phyloP scores from a whole-genome alignment of 2,113 vertebrate genomes.

The Eonycteris spelaea region DNA sequence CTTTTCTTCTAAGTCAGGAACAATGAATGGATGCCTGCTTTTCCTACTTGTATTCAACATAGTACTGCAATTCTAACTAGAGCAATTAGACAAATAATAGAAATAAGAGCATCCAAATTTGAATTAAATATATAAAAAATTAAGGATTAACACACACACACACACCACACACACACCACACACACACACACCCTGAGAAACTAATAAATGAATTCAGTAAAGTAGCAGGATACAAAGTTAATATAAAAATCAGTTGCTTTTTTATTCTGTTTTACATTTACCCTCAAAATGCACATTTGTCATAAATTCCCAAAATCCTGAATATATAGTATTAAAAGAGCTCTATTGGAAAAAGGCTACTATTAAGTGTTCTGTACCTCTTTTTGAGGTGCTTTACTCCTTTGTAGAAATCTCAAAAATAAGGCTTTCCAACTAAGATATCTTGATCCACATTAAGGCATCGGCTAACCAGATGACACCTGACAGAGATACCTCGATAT shows the following conservation, averaged over 20 bases:
- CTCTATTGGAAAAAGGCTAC: background rate
- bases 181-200: background rate
- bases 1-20: background rate
- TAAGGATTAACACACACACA: background rate
- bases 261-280: background rate
- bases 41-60: background rate
- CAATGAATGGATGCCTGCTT: background rate
- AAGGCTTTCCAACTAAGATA: slow-evolving; percentile 13
- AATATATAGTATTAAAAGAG: background rate
- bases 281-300: background rate
- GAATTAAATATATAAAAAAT: background rate
- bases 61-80: background rate
- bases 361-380: background rate
- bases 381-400: background rate
- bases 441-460: background rate
- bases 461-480: background rate
- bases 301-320: background rate
- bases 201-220: background rate
- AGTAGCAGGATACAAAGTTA: background rate
- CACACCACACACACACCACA: background rate
- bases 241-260: background rate
- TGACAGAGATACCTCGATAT: background rate
- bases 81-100: background rate
- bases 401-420: background rate
- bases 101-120: background rate